Evolutionary conservation across 2,113 vertebrate species (phyloP).

Genomic region (Lucifuga dentata): DNA sequence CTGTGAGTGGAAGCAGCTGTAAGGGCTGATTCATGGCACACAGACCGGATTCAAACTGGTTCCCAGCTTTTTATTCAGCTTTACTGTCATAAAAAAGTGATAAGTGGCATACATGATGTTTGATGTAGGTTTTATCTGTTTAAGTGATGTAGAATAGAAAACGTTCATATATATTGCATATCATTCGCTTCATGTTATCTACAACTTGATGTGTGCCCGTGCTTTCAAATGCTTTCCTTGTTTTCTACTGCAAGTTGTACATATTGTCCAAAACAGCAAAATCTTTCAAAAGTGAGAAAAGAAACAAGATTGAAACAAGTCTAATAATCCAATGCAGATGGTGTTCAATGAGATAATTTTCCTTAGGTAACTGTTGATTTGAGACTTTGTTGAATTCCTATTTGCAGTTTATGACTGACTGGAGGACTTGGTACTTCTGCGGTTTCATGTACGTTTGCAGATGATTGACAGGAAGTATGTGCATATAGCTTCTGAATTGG

Average conservation of each 20-base stretch:
- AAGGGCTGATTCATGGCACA: conserved; percentile 29
- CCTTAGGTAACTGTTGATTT: too few species aligned
- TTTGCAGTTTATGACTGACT: too few species aligned
- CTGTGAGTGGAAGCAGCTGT: conserved; percentile 65
- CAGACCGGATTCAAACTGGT: conserved; percentile 3
- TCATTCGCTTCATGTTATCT: background rate
- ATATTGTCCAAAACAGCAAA: background rate
- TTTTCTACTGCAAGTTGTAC: background rate
- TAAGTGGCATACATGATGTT: background rate
- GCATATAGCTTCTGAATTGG: conserved; percentile 16
- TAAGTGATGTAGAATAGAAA: conserved; percentile 1
- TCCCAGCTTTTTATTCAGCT: conserved; percentile 28
- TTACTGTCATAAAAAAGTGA: background rate
- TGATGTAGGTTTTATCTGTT: conserved; percentile 4
- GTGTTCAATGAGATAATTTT: too few species aligned
- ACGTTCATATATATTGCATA: background rate
- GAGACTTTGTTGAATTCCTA: too few species aligned
- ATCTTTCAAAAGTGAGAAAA: background rate
- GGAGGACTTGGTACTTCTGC: conserved; percentile 5
- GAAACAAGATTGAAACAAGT: too few species aligned
- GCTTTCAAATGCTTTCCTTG: background rate
- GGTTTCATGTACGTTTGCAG: conserved; percentile 35
- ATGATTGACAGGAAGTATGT: conserved; percentile 42
- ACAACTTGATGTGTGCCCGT: background rate
- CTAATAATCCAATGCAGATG: too few species aligned